phyloP scores from a whole-genome alignment of 1,140 invertebrate genomes.

The Apis cerana region DNA sequence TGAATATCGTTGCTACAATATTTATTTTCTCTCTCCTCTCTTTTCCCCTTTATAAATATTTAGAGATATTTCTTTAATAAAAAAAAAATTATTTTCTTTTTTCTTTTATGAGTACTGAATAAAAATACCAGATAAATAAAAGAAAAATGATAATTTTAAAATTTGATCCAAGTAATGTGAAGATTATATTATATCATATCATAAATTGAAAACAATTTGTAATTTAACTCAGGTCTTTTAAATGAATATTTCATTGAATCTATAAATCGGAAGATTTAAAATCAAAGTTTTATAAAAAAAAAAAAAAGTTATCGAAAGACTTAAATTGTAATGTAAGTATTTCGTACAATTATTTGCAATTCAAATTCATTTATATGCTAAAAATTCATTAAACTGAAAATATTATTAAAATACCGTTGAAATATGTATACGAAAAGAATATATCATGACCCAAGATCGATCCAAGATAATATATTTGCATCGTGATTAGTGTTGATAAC shows the following conservation, averaged over 20 bases:
- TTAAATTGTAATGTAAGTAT: too few relatives aligned
- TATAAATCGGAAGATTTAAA: too few relatives aligned
- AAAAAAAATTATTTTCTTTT: not conserved
- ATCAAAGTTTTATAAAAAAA: too few relatives aligned
- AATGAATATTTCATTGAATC: not conserved
- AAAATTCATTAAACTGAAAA: too few relatives aligned
- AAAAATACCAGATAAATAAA: not conserved
- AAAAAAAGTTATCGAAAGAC: too few relatives aligned
- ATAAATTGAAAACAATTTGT: not conserved
- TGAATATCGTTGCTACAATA: not conserved
- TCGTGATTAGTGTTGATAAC: conserved; percentile 57
- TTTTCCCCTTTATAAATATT: too few relatives aligned
- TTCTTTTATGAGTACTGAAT: not conserved
- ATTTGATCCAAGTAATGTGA: not conserved
- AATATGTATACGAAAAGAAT: not conserved
- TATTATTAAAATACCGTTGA: not conserved
- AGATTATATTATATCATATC: not conserved
- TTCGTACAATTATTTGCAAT: too few relatives aligned
- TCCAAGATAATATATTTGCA: not conserved
- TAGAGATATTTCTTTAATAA: not conserved
- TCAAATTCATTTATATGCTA: too few relatives aligned
- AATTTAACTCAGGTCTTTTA: not conserved
- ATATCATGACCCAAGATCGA: not conserved
- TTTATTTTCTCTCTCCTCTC: not conserved
- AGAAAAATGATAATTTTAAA: not conserved